phyloP scores from a whole-genome alignment of 2,888 invertebrate genomes.

The Lingula anatina region DNA sequence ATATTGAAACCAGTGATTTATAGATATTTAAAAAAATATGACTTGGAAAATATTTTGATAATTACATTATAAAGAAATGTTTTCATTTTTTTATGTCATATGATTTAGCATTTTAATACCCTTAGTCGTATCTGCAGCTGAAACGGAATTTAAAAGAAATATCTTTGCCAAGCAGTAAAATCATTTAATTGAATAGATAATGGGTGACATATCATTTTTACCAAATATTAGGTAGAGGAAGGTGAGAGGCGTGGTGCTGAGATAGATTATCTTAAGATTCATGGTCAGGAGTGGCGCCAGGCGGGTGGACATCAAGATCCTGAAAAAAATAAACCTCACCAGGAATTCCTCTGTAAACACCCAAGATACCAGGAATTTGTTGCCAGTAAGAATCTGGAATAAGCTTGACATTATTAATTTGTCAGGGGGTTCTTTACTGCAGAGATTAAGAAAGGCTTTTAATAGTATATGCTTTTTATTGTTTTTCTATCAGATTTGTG shows the following conservation, averaged over 20 bases:
- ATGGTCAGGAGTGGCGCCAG: constrained; percentile 57
- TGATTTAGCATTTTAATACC: not conserved
- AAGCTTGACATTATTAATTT: not conserved
- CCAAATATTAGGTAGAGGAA: too few relatives aligned
- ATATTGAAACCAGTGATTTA: not conserved
- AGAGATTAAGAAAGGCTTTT: not conserved
- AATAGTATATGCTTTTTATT: constrained; percentile 1
- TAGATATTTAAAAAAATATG: not conserved
- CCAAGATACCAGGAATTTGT: constrained; percentile 72
- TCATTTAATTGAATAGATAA: too few relatives aligned
- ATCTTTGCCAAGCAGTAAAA: too few relatives aligned
- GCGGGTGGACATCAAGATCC: constrained; percentile 53
- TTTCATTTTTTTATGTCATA: not conserved
- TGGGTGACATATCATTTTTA: too few relatives aligned
- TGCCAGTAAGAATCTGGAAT: constrained; percentile 60
- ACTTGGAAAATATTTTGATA: not conserved
- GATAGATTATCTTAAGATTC: constrained; percentile 82
- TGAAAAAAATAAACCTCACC: constrained; percentile 26
- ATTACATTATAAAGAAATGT: not conserved
- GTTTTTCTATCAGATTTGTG: too few relatives aligned
- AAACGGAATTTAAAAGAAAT: too few relatives aligned
- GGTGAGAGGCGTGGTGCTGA: constrained; percentile 80
- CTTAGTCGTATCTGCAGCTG: not conserved
- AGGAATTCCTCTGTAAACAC: constrained; percentile 57
- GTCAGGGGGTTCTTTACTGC: not conserved